A percentile compares a stretch with the other conserved stretches of the same genome.
Evolutionary conservation across 2,113 vertebrate genomes (phyloP).

Genomic region (Balaeniceps rex): DNA sequence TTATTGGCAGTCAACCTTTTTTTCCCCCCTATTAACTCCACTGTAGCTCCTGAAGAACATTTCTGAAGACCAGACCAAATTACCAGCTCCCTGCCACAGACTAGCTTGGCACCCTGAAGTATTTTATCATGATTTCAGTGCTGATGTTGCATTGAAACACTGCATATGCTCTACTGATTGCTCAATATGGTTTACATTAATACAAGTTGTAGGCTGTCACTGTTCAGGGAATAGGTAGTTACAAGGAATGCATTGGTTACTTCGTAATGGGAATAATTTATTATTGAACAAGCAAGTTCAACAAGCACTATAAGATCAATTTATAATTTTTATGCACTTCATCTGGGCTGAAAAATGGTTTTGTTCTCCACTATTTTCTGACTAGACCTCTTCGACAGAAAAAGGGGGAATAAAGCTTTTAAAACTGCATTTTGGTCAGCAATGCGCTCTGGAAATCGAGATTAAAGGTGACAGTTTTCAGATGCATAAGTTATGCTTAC

Average conservation of each 20-base stretch:
- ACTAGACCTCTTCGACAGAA: neutral
- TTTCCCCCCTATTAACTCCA: neutral
- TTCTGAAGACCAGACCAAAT: neutral
- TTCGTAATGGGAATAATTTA: constrained; percentile 48
- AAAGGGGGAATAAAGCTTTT: constrained; percentile 46
- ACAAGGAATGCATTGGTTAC: constrained; percentile 36
- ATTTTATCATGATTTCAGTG: constrained; percentile 50
- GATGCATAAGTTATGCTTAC: constrained; percentile 36
- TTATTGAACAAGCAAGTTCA: constrained; percentile 62
- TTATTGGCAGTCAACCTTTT: neutral
- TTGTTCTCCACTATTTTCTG: constrained; percentile 44
- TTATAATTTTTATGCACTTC: constrained; percentile 58
- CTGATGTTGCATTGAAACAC: constrained; percentile 50
- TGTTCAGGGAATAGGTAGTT: constrained; percentile 24
- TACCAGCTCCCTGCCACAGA: neutral
- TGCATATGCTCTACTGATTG: constrained; percentile 48
- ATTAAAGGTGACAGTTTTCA: constrained; percentile 56
- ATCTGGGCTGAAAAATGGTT: constrained; percentile 51
- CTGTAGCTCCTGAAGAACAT: neutral
- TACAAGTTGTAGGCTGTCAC: constrained; percentile 56
- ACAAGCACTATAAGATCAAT: constrained; percentile 62
- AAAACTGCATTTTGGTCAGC: constrained; percentile 39
- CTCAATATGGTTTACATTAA: constrained; percentile 50
- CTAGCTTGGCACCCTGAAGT: neutral
- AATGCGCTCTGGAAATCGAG: constrained; percentile 27